Evolutionary conservation across 2,797 vertebrate genomes (phyloP).

Genomic region (Sebastes baramenuke): DNA sequence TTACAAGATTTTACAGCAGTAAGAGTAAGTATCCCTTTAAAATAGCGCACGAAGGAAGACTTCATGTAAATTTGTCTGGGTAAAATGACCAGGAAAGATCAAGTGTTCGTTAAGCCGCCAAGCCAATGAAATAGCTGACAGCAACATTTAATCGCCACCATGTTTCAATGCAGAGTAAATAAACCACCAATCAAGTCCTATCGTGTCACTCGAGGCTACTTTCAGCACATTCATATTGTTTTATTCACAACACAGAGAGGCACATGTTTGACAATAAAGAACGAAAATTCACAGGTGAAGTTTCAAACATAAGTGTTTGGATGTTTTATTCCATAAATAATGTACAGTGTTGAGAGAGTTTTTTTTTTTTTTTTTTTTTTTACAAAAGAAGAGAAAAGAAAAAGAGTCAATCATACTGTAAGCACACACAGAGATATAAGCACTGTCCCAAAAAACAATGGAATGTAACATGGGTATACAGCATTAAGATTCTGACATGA

Average conservation of each 20-base stretch:
- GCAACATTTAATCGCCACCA: not conserved
- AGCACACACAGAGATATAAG: constrained; percentile 77
- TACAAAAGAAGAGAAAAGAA: constrained; percentile 76
- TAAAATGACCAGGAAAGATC: not conserved
- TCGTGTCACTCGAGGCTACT: not conserved
- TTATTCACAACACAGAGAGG: constrained; percentile 53
- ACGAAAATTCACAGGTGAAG: constrained; percentile 80
- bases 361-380: constrained; percentile 60
- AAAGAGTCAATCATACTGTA: constrained; percentile 57
- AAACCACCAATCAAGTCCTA: not conserved
- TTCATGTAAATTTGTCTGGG: not conserved
- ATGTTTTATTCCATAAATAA: constrained; percentile 85
- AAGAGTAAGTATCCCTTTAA: not conserved
- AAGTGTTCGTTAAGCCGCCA: not conserved
- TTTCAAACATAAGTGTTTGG: constrained; percentile 81
- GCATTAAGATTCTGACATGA: constrained; percentile 69
- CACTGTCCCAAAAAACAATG: constrained; percentile 73
- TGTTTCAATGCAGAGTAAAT: not conserved
- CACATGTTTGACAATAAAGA: constrained; percentile 74
- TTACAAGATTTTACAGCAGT: not conserved
- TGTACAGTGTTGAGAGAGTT: constrained; percentile 73
- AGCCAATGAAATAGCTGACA: constrained; percentile 6
- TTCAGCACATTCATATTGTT: constrained; percentile 28
- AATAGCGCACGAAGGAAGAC: not conserved
- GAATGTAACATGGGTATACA: constrained; percentile 74